These are phyloP conservation scores for Perizoma flavofasciatum DNA, from an alignment of 2,888 invertebrate genomes.

Conservation along the genomic window DNA sequence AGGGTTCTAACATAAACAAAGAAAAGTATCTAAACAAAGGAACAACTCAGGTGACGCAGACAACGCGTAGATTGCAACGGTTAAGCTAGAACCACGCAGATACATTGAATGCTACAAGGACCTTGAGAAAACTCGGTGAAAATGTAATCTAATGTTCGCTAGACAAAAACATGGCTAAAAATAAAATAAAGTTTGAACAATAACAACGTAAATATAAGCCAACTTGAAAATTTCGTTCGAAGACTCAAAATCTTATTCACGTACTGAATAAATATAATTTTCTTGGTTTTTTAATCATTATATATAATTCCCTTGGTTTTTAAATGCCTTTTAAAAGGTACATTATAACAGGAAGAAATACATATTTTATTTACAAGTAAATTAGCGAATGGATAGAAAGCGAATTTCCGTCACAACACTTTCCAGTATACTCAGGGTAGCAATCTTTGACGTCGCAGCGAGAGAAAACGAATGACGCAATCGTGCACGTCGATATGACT, in stretches of 20 bases:
- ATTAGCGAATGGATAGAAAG: conserved; percentile 62
- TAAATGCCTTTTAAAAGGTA: too few relatives aligned
- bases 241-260: too few relatives aligned
- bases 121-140: conserved; percentile 20
- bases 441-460: conserved; percentile 27
- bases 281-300: too few relatives aligned
- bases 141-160: conserved; percentile 8
- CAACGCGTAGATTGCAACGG: conserved; percentile 16
- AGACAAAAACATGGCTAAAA: conserved; percentile 3
- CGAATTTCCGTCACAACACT: conserved; percentile 64
- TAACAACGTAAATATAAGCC: too few relatives aligned
- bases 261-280: too few relatives aligned
- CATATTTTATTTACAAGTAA: conserved; percentile 22
- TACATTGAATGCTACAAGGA: conserved; percentile 12
- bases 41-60: conserved; percentile 36
- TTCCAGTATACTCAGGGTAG: conserved; percentile 51
- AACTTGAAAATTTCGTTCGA: too few relatives aligned
- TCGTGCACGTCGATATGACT: conserved; percentile 47
- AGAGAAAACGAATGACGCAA: conserved; percentile 64
- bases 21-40: conserved; percentile 33
- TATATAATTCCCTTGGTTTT: too few relatives aligned
- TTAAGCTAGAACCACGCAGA: conserved; percentile 17
- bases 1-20: conserved; percentile 36
- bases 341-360: conserved; percentile 1
- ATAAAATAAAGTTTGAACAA: conserved; percentile 1